Base-by-base conservation (phyloP, 2,888 invertebrate genomes). In the Boloria euphrosyne region DNA sequence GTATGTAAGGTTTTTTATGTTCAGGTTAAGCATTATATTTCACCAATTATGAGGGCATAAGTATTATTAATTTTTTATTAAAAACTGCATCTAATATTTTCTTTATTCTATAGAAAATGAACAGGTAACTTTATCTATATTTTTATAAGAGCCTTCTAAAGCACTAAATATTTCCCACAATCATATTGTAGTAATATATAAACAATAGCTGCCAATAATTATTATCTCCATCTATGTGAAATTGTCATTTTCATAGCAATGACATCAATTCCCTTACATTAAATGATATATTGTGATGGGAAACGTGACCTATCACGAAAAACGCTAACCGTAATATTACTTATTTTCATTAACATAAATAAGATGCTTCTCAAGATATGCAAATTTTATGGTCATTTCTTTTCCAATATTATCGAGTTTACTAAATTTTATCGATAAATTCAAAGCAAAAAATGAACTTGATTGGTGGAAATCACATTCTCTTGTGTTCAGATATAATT, bases 291-390 rank as follows among this genome's bases (percentile, higher is more conserved):
- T 80, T 86, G 85, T 87, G 85, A 92, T 92, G 86, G 87, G 82
- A 91, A 90, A 92, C 92, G 92, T 93, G 92, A 85, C 92, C 87
- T 93, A 92, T 92, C 92, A 83, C 78, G 78, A 78, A 71, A 78
- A 71, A 75, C 77, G 77, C 78, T 77, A 76, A 73, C 77, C 72
- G 77, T 75, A 74, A 81, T 76, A 78, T 83, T 77, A 69, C 69
- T 69, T 75, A 74, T 49, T 52, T 74, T 76, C 75, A 75, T 71
- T 75, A 76, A 71, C 66, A 65, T 73, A 71, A 75, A 73, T 69
- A 66, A 64, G 67, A 67, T 69, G 52, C 63, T 65, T 70, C 47
- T 74, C 71, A 65, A 73, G 73, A 73, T 77, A 75, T 73, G 71
- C 60, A 71, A 74, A 75, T 74, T 65, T 72, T 65, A 74, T 70